A percentile compares a stretch with the other conserved stretches of the same genome.
Evolutionary conservation across 1,140 invertebrate species (phyloP).

Genomic region (Luehdorfia chinensis): DNA sequence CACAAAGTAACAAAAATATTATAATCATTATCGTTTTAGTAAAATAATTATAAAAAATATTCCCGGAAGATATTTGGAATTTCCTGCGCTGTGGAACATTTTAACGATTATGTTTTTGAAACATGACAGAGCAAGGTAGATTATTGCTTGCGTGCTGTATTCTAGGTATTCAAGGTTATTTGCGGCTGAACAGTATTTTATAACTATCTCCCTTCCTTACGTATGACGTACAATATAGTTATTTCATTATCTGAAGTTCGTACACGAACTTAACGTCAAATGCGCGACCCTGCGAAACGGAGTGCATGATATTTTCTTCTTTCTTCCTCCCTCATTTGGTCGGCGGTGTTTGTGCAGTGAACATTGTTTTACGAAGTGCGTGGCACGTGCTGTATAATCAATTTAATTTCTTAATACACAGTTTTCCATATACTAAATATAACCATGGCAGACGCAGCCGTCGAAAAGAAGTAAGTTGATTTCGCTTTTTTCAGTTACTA

Average conservation of each 20-base stretch:
- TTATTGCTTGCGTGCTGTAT: slow-evolving; percentile 40
- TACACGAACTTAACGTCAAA: slow-evolving; percentile 47
- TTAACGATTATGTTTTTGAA: slow-evolving; percentile 64
- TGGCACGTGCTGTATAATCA: slow-evolving; percentile 59
- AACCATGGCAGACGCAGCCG: slow-evolving; percentile 74
- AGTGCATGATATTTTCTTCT: slow-evolving; percentile 54
- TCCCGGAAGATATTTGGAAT: slow-evolving; percentile 18
- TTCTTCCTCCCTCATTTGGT: slow-evolving; percentile 70
- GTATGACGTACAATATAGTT: slow-evolving; percentile 19
- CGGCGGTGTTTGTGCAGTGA: slow-evolving; percentile 72
- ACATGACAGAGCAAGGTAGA: slow-evolving; percentile 59
- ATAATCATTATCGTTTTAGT: too few relatives aligned
- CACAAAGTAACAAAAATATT: too few relatives aligned
- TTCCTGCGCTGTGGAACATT: slow-evolving; percentile 34
- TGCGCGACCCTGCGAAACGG: slow-evolving; percentile 49
- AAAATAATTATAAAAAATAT: not conserved
- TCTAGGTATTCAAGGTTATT: slow-evolving; percentile 61
- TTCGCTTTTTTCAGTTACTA: slow-evolving; percentile 27
- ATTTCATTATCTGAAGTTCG: slow-evolving; percentile 45
- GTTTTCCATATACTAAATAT: slow-evolving; percentile 37
- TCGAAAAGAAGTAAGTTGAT: slow-evolving; percentile 73
- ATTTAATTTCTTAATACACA: slow-evolving; percentile 41
- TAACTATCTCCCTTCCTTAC: slow-evolving; percentile 38
- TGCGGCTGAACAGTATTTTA: slow-evolving; percentile 33
- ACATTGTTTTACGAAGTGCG: slow-evolving; percentile 61